Evolutionary conservation across 2,888 invertebrate species (phyloP), one percentile per base, ranked within the genome.

Genomic region (Drosophila kokeensis): DNA sequence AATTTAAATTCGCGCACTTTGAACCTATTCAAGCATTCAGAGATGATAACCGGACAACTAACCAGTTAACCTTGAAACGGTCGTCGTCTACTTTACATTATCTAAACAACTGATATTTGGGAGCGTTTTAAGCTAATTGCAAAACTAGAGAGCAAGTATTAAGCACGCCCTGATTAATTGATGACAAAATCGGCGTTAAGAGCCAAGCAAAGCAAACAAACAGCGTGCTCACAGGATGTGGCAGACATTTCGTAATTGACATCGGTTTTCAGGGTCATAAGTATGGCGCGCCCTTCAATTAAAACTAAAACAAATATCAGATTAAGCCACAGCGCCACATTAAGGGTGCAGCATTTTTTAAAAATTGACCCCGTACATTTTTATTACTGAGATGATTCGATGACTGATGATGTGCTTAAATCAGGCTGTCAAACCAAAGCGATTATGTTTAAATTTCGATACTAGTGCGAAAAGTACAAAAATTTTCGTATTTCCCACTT

Each of bases 161-260:
- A 50, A 64, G 64, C 76, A 63, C 80, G 57, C 81, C 76, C 73
- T 57, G 55, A 80, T 80, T 73, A 80, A 76, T 69, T 62, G 65
- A 69, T 60, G 59, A 69, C 68, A 57, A 76, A 55, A 29, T 60
- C 52, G 42, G 24, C 54, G 69, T 79, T 67, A 75, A 72, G 8
- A 29, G 52, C 45, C 15, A 21, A 45, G 21, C 42, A 21, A 42
- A 11, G 21, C 24, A 66, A 60, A 57, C 65, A 77, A 78, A 73
- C 65, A 74, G 60, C 36, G 40, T 10, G 48, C 55, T 54, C 67
- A 52, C 68, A 76, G 72, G 80, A 78, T 79, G 52, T 62, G 64
- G 40, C 54, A 5, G 58, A 55, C 58, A 60, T 67, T 61, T 50
- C 58, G 21, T 61, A 59, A 64, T 62, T 75, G 76, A 27, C 54